Percentiles rank a stretch among this genome's conserved stretches.
phyloP scores from a whole-genome alignment of 1,140 invertebrate species.

The Samia ricini region DNA sequence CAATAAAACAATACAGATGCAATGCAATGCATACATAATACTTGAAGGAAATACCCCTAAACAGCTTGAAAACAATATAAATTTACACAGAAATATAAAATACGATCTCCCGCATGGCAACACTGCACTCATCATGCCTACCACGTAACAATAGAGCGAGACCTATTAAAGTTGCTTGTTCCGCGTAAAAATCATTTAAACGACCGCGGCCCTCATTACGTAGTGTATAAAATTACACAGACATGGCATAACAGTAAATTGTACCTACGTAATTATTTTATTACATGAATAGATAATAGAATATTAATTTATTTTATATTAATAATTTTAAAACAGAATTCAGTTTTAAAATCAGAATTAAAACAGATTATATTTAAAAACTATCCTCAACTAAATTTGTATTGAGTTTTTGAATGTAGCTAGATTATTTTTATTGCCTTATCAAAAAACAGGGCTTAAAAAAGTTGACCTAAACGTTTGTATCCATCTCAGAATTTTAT shows the following conservation, averaged over 20 bases:
- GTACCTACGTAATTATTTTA: background rate
- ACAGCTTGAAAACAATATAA: background rate
- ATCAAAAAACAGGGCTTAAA: too few relatives aligned
- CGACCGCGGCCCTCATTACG: background rate
- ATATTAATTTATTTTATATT: too few relatives aligned
- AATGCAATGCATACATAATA: background rate
- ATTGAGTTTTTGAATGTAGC: too few relatives aligned
- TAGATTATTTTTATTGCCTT: too few relatives aligned
- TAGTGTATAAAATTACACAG: background rate
- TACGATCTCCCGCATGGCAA: background rate
- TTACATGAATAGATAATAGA: too few relatives aligned
- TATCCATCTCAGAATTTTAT: too few relatives aligned
- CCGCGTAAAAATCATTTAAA: background rate
- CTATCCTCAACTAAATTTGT: too few relatives aligned
- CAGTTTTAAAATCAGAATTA: too few relatives aligned
- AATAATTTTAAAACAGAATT: too few relatives aligned
- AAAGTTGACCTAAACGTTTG: too few relatives aligned
- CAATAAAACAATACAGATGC: background rate
- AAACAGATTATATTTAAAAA: too few relatives aligned
- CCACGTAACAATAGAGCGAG: background rate
- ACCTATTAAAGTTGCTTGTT: background rate
- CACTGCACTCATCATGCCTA: background rate
- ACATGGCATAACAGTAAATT: background rate
- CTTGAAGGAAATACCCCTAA: too few relatives aligned
- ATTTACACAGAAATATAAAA: background rate